Evolutionary conservation across 2,113 vertebrate genomes (phyloP).

Genomic region (zebrafish (Danio rerio)): GRCz12tu NC_133189.1:39826001-39826500

Average conservation of each 20-base stretch:
- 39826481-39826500: background rate
- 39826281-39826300: background rate
- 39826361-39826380: background rate
- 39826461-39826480: constrained; percentile 19
- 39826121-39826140: constrained; percentile 64
- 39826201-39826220: background rate
- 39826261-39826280: background rate
- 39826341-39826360: background rate
- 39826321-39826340: background rate
- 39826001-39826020: background rate
- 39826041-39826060: constrained; percentile 79
- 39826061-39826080: constrained; percentile 91
- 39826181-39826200: background rate
- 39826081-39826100: constrained; percentile 88
- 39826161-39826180: background rate
- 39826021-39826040: background rate
- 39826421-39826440: background rate
- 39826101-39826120: constrained; percentile 93
- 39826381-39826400: background rate
- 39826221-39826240: background rate
- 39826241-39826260: background rate
- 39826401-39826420: background rate
- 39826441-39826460: background rate
- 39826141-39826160: background rate
- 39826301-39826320: background rate